Conservation (phyloP, 2,113 vertebrate species). For the Glaucidium brasilianum region DNA sequence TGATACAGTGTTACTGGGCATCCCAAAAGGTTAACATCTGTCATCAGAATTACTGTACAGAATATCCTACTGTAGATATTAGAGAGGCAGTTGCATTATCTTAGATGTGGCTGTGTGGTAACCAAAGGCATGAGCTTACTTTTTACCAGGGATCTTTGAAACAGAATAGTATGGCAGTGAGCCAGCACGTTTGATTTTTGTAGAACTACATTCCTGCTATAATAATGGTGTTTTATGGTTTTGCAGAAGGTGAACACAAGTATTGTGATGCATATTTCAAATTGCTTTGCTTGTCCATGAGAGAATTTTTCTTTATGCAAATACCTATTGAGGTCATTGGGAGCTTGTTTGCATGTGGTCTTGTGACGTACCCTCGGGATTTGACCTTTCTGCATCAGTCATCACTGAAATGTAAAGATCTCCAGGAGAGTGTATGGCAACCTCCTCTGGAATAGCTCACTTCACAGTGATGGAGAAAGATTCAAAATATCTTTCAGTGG, state of each 20-base stretch:
- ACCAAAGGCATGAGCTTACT: background rate
- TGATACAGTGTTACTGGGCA: background rate
- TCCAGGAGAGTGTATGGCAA: background rate
- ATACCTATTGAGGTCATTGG: background rate
- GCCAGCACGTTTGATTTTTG: background rate
- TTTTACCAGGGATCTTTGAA: background rate
- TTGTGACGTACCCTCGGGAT: background rate
- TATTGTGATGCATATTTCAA: background rate
- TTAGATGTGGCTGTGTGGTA: background rate
- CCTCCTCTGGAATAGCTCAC: background rate
- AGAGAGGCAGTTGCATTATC: background rate
- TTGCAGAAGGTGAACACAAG: background rate
- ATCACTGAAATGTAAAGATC: background rate
- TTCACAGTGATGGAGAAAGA: background rate
- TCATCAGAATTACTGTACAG: background rate
- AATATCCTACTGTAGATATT: background rate
- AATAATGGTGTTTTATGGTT: background rate
- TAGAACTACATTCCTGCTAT: background rate
- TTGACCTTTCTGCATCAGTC: background rate
- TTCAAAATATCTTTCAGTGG: background rate
- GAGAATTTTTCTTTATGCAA: background rate
- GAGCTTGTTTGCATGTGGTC: background rate
- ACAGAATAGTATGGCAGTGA: background rate
- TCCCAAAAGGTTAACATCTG: background rate
- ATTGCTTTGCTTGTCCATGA: background rate